phyloP scores from a whole-genome alignment of 2,797 vertebrate genomes.

The Semaprochilodus insignis region DNA sequence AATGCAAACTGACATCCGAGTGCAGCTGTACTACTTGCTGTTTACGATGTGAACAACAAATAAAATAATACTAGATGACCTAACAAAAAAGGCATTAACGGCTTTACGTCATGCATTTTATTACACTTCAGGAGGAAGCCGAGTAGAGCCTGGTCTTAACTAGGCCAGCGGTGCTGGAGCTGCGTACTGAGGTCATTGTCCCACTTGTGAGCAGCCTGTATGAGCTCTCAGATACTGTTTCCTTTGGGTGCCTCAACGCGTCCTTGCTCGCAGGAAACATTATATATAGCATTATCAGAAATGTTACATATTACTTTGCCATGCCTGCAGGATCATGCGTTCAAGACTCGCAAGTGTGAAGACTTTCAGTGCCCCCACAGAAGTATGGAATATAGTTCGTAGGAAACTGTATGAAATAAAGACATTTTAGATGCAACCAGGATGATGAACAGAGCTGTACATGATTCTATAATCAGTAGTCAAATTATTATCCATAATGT shows the following conservation, averaged over 20 bases:
- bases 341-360: too few species aligned
- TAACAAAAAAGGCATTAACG: background rate
- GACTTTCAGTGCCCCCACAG: too few species aligned
- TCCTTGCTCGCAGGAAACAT: background rate
- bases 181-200: background rate
- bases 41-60: background rate
- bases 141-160: constrained; percentile 11
- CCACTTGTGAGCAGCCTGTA: constrained; percentile 30
- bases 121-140: background rate
- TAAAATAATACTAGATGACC: constrained; percentile 5
- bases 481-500: too few species aligned
- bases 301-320: too few species aligned
- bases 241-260: background rate
- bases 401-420: too few species aligned
- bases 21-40: background rate
- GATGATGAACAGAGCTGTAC: too few species aligned
- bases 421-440: too few species aligned
- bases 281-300: background rate
- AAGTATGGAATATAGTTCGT: too few species aligned
- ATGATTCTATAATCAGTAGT: too few species aligned
- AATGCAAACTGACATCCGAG: too few species aligned
- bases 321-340: too few species aligned
- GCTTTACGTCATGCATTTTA: background rate
- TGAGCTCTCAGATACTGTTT: background rate
- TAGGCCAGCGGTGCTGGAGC: constrained; percentile 35